These are phyloP conservation scores for Menura novaehollandiae DNA, from an alignment of 2,113 vertebrate genomes.

Conservation along the genomic window DNA sequence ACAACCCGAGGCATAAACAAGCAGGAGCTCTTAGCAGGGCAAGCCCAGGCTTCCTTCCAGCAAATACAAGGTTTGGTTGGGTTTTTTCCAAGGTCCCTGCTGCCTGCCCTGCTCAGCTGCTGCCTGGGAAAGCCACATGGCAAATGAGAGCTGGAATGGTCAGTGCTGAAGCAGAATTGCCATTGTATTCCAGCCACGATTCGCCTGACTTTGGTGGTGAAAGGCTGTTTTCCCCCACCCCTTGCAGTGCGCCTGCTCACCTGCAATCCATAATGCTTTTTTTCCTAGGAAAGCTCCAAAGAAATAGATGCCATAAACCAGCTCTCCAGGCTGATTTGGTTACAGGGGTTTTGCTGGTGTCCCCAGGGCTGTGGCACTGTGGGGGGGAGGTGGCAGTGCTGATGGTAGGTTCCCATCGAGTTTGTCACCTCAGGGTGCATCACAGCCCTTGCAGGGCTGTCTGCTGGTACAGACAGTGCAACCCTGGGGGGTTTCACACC, in stretches of 20 bases:
- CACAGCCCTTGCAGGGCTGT: background rate
- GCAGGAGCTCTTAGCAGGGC: background rate
- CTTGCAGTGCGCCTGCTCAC: background rate
- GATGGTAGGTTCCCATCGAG: rapidly evolving
- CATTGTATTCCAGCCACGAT: background rate
- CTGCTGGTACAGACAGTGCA: rapidly evolving
- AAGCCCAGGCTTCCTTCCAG: conserved; percentile 17
- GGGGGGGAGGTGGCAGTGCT: background rate
- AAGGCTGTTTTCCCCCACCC: background rate
- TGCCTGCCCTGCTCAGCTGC: background rate
- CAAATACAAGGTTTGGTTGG: background rate
- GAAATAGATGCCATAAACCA: background rate
- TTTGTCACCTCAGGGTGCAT: background rate
- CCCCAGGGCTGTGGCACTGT: background rate
- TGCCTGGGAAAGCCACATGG: background rate
- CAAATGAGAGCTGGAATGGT: background rate
- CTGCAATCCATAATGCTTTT: background rate
- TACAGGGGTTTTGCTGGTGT: background rate
- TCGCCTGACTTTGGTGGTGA: rapidly evolving
- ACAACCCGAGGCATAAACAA: background rate
- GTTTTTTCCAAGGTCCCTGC: background rate
- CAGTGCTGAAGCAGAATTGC: background rate
- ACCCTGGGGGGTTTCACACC: background rate
- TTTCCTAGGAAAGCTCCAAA: background rate
- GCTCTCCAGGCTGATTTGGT: background rate